Evolutionary conservation across 2,113 vertebrate genomes (phyloP).

Genomic region (Muntiacus muntjak): DNA sequence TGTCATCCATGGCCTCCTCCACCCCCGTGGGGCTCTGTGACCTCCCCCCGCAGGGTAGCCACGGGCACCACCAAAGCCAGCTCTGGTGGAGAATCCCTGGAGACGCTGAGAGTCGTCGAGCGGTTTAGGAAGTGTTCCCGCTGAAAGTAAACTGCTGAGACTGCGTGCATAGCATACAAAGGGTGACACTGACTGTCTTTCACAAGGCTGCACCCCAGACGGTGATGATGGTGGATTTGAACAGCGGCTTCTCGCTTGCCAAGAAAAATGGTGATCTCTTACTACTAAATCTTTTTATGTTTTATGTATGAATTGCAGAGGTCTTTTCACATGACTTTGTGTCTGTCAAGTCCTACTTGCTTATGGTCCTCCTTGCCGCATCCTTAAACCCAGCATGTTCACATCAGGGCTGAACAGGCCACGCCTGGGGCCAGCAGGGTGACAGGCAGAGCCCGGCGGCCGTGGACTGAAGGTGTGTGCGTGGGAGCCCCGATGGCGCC

Average conservation of each 20-base stretch:
- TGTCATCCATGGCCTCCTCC: background rate
- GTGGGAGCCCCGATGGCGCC: constrained; percentile 9
- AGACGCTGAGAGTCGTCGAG: background rate
- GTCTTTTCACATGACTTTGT: background rate
- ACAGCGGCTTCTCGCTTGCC: background rate
- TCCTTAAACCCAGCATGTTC: constrained; percentile 67
- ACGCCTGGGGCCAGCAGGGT: background rate
- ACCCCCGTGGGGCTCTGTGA: background rate
- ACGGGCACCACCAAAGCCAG: background rate
- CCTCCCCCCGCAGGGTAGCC: background rate
- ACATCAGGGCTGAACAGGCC: constrained; percentile 22
- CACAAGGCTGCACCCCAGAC: background rate
- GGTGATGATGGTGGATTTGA: background rate
- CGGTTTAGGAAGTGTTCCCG: background rate
- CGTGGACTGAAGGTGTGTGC: background rate
- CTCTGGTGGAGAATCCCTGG: background rate
- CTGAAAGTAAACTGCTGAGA: background rate
- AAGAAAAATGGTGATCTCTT: background rate
- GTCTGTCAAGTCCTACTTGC: constrained; percentile 52
- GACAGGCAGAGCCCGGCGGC: background rate
- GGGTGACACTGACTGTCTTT: background rate
- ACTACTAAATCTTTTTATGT: background rate
- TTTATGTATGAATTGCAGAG: background rate
- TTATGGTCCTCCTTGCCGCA: constrained; percentile 56
- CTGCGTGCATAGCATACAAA: background rate